Conservation (phyloP, 2,113 vertebrate species). For the Macquaria australasica region DNA sequence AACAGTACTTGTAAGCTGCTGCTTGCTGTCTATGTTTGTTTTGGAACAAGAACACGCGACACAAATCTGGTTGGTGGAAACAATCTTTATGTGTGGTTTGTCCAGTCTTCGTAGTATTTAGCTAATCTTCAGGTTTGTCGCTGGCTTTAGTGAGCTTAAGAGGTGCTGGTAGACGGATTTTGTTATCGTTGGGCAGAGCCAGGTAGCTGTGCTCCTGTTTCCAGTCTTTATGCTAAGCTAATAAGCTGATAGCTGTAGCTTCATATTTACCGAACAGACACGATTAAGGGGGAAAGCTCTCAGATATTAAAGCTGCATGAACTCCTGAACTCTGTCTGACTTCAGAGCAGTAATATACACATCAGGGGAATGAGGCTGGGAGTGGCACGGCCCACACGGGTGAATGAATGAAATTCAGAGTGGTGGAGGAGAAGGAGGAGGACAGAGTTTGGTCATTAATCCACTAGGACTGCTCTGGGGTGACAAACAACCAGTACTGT, state of each 20-base stretch:
- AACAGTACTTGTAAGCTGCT: neutral
- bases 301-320: constrained; percentile 84
- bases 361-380: constrained; percentile 8
- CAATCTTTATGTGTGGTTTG: neutral
- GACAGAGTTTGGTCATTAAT: constrained; percentile 32
- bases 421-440: constrained; percentile 2
- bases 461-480: constrained; percentile 8
- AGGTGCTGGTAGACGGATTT: neutral
- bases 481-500: constrained; percentile 38
- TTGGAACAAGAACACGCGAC: neutral
- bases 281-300: constrained; percentile 16
- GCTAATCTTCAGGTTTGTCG: neutral
- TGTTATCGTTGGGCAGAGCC: neutral
- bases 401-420: constrained; percentile 38
- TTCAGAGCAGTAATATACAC: constrained; percentile 50
- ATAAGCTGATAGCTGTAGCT: neutral
- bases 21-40: neutral
- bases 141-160: constrained; percentile 6
- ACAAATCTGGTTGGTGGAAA: neutral
- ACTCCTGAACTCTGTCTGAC: constrained; percentile 81
- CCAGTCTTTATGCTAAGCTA: neutral
- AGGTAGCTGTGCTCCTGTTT: neutral
- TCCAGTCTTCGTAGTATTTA: neutral
- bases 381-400: constrained; percentile 28
- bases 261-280: neutral